Percentiles rank a stretch among this genome's conserved stretches.
Evolutionary conservation across 2,797 vertebrate species (phyloP).

Genomic region (Tolypeutes matacus): DNA sequence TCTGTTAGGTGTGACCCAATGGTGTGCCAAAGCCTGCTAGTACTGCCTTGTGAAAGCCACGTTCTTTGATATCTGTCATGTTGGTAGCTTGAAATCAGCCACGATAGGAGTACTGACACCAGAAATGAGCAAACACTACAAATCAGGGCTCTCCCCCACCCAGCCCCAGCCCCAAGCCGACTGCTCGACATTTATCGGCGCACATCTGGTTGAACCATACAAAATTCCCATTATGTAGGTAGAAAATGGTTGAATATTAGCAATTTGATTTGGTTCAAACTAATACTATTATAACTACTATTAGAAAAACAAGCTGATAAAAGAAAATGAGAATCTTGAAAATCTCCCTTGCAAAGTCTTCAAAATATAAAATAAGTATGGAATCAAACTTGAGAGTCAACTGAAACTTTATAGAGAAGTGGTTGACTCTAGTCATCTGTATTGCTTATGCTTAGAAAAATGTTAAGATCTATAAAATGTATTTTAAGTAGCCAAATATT

Average conservation of each 20-base stretch:
- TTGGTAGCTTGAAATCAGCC: too few relatives aligned
- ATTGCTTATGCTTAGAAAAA: conserved; percentile 24
- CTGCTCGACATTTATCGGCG: not conserved
- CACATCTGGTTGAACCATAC: not conserved
- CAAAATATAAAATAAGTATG: not conserved
- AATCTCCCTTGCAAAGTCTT: not conserved
- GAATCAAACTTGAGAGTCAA: not conserved
- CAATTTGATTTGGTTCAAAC: not conserved
- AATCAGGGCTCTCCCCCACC: not conserved
- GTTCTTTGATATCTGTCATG: not conserved
- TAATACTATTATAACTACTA: not conserved
- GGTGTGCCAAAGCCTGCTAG: not conserved
- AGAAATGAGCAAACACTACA: not conserved
- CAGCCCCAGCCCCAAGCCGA: not conserved
- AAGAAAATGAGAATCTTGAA: not conserved
- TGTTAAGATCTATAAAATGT: not conserved
- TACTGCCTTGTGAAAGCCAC: not conserved
- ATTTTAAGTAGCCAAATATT: not conserved
- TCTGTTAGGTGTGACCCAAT: not conserved
- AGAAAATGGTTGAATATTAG: not conserved
- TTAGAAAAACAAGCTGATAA: not conserved
- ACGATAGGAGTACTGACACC: not conserved
- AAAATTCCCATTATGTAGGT: not conserved
- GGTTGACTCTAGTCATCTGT: not conserved
- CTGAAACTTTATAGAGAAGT: not conserved